Base-by-base conservation (phyloP, 2,113 vertebrate genomes). In the Pluvianellus socialis region DNA sequence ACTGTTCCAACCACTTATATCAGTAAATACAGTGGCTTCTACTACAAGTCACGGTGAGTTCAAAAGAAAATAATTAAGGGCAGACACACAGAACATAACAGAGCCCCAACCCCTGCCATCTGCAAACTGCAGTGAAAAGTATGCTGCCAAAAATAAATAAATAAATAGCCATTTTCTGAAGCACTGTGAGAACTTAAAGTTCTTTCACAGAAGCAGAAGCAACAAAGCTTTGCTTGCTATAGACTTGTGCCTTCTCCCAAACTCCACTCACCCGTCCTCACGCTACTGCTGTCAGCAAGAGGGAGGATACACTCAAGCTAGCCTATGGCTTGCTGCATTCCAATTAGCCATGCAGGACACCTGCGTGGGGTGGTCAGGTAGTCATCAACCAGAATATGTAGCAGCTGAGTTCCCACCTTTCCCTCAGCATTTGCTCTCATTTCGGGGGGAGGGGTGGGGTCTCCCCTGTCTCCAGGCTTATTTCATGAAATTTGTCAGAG, bases 21-120 rank as follows among this genome's bases (percentile, higher is more conserved):
- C 38, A 79, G 27, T 28, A 96, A 76, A 94, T 20, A 71, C 3
- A 76, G 45, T 77, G 15, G 30, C 33, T 90, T 87, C 73, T 59
- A 40, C 26, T 96, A 87, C 42, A 97, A 95, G 83, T 93, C 86
- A 76, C 18, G n/a, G 70, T 45, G 79, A 98, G 87, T 97, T 97
- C 96, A 96, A 97, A 97, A 93, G 56, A 79, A 96, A 97, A 94
- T 85, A 86, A 82, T 88, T 87, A 96, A 97, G 93, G 92, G 86
- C 94, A 89, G 86, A 92, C 88, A 50, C 17, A 63, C 5, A 85
- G 47, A 96, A 97, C 68, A 93, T 95, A 95, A 95, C 88, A 96
- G 94, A 97, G 97, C 14, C 6, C 28, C 0, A 1, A 88, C 65
- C 42, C 49, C 28, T 76, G 8, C 22, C 53, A 86, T 67, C 42